Evolutionary conservation across 2,113 vertebrate genomes (phyloP), one percentile per base, ranked within the genome.

Genomic region (Nothobranchius furzeri): DNA sequence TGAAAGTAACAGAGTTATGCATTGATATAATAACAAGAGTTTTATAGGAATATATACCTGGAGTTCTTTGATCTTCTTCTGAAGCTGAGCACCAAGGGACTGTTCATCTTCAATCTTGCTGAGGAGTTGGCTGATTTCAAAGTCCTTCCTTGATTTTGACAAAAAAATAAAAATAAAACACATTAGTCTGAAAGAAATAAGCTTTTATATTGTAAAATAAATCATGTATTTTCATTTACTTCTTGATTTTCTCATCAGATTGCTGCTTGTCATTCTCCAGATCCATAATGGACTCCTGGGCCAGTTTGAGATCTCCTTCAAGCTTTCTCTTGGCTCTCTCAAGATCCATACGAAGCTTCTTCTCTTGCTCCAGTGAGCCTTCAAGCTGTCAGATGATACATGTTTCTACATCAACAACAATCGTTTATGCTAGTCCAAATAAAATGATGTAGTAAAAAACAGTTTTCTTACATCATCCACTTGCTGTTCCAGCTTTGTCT

Each of bases 61-160:
- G 7, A 95, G 78, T 78, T 95, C 94, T 85, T 95, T 96, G 59
- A 95, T 95, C 87, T 92, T 95, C 88, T 96, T 96, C 17, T 95
- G 95, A 37, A 94, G 65, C 48, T 96, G 95, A 40, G 82, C 75
- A 48, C 85, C 87, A 6, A 92, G 91, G 24, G 87, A 85, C 61
- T 94, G 91, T 49, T 96, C 94, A 0, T 94, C 92, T 0, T 95
- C 93, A 35, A 90, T 84, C 85, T 91, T 95, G 69, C 82, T 73
- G 82, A 94, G 93, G 42, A 96, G 61, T 12, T 92, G 88, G 78
- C 85, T 90, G 68, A 93, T 88, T 85, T 96, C 95, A 91, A 95
- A 95, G 64, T 95, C 94, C 63, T 95, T 96, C 76, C n/a, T n/a
- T n/a, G n/a, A n/a, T n/a, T n/a, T n/a, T n/a, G n/a, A n/a, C n/a